Evolutionary conservation across 2,888 invertebrate genomes (phyloP).

Genomic region (Pseudolycoriella hygida): DNA sequence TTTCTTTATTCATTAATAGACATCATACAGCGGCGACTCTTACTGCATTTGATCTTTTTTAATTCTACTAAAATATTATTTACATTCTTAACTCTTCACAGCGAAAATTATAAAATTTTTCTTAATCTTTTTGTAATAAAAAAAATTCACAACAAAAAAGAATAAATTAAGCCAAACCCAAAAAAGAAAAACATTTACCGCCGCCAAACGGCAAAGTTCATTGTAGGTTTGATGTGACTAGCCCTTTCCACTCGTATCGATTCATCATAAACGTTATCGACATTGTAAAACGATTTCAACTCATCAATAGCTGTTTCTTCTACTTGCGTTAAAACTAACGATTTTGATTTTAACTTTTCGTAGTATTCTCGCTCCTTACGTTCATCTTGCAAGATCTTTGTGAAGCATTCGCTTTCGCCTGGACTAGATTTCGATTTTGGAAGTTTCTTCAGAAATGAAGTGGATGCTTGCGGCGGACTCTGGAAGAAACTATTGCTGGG

Average conservation of each 20-base stretch:
- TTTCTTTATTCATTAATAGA: too few relatives aligned
- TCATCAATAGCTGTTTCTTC: constrained; percentile 79
- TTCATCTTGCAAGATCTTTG: constrained; percentile 54
- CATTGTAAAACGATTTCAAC: constrained; percentile 53
- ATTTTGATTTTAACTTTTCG: constrained; percentile 53
- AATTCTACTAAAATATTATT: too few relatives aligned
- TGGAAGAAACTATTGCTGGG: constrained; percentile 4
- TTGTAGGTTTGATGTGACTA: constrained; percentile 11
- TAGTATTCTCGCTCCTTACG: constrained; percentile 52
- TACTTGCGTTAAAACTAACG: constrained; percentile 59
- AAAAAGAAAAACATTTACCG: too few relatives aligned
- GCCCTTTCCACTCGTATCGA: constrained; percentile 2
- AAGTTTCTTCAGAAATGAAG: not conserved
- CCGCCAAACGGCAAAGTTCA: constrained; percentile 24
- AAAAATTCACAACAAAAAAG: too few relatives aligned
- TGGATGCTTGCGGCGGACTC: not conserved
- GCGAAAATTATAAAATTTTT: too few relatives aligned
- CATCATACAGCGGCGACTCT: too few relatives aligned
- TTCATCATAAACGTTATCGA: constrained; percentile 50
- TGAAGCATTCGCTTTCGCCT: constrained; percentile 24
- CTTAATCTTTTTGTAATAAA: too few relatives aligned
- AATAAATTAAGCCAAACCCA: too few relatives aligned
- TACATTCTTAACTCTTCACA: too few relatives aligned
- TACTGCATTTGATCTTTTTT: too few relatives aligned
- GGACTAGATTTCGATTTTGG: constrained; percentile 7